Percentiles rank a stretch among this genome's conserved stretches.
These are phyloP conservation scores for Betta splendens DNA, from an alignment of 2,797 vertebrate species.

Conservation along the genomic window DNA sequence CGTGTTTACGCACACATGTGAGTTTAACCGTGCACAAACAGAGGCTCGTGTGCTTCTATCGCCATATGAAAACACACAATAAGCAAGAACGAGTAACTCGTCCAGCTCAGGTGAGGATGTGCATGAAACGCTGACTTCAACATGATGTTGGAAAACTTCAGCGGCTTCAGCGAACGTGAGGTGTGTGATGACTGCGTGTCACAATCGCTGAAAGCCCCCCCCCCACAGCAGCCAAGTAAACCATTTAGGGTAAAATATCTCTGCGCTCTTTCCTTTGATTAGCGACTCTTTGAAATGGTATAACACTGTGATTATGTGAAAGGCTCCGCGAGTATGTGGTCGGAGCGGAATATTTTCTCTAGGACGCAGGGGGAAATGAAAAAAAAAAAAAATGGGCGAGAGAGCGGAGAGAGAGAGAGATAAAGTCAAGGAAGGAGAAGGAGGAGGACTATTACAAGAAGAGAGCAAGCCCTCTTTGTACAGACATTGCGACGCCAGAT, in stretches of 20 bases:
- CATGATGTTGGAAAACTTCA: conserved; percentile 16
- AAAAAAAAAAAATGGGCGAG: conserved; percentile 68
- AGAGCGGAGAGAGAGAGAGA: conserved; percentile 67
- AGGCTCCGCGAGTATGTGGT: conserved; percentile 68
- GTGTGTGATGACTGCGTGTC: conserved; percentile 58
- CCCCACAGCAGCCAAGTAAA: conserved; percentile 56
- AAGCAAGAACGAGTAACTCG: not conserved
- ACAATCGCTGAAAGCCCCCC: conserved; percentile 19
- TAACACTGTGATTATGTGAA: conserved; percentile 74
- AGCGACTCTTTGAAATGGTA: conserved; percentile 73
- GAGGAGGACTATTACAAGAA: conserved; percentile 94
- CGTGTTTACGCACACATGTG: conserved; percentile 24
- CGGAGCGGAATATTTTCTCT: conserved; percentile 73
- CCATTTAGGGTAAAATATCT: conserved; percentile 75
- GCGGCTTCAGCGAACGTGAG: conserved; percentile 52
- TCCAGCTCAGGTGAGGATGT: conserved; percentile 15
- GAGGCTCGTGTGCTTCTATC: conserved; percentile 3
- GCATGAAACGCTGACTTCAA: not conserved
- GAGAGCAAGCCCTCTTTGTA: conserved; percentile 88
- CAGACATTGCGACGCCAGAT: conserved; percentile 99
- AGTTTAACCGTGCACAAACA: conserved; percentile 29
- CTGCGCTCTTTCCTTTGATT: conserved; percentile 71
- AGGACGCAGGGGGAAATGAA: conserved; percentile 68
- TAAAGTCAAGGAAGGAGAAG: conserved; percentile 72
- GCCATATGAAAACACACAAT: not conserved